Evolutionary conservation across 2,888 invertebrate species (phyloP), one percentile per base, ranked within the genome.

Genomic region (Lithophane socia): DNA sequence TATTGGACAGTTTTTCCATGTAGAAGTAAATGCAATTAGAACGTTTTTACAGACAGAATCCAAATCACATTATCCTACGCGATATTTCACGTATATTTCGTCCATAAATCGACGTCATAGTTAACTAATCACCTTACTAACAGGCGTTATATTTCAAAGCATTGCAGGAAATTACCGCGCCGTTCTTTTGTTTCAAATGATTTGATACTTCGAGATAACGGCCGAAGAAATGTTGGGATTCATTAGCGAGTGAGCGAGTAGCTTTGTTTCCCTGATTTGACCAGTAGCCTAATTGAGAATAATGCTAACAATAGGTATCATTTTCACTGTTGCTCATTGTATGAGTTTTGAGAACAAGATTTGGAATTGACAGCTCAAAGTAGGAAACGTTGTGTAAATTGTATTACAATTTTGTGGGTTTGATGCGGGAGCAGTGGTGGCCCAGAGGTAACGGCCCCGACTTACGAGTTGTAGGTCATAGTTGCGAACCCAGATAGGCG

Each of bases 191-290:
- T 87, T 86, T 89, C 86, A 72, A 64, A 80, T 81, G 79, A 89
- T 89, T 87, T 86, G 86, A 84, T 86, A 81, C 73, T 77, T 75
- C 66, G 24, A 81, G 89, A 87, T 87, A 87, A 83, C 64, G 65
- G n/a, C 21, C 21, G n/a, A 73, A 77, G 71, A 78, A 82, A 83
- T 70, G 47, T 66, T 29, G 21, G 24, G 63, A 56, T 75, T 82
- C 88, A 86, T 87, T 86, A 77, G 68, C 82, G 71, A 77, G 5
- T 75, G 44, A 68, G 58, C 8, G 58, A 61, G 24, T 44, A 42
- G 63, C 69, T 70, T 86, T 77, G 63, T 77, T 60, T 58, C 13
- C 8, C 44, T 56, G 49, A 72, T 61, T 75, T 75, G 18, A 64
- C n/a, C 52, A 29, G 44, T 44, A 18, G 42, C 21, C 42, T 79